phyloP scores from a whole-genome alignment of 92 coral and sea anemone genomes.

The Heliopora coerulea region DNA sequence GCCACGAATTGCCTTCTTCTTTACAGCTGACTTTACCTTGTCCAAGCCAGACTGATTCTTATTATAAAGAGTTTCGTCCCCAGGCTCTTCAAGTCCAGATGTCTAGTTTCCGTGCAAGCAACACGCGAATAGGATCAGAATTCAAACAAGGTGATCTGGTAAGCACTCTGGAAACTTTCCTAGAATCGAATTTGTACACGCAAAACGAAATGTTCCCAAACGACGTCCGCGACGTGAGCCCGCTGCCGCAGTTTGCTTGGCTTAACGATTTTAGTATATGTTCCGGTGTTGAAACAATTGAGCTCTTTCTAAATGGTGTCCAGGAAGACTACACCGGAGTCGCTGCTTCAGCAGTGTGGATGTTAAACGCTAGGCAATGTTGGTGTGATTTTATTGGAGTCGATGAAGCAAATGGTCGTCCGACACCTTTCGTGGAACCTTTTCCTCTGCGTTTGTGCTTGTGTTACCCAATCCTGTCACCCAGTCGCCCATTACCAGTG shows the following conservation, averaged over 20 bases:
- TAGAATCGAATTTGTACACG: conserved; percentile 51
- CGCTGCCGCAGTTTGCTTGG: conserved; percentile 86
- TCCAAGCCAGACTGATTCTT: conserved; percentile 77
- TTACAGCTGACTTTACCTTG: conserved; percentile 80
- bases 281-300: conserved; percentile 55
- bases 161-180: conserved; percentile 47
- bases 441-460: conserved; percentile 85
- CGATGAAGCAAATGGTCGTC: conserved; percentile 68
- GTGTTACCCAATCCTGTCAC: conserved; percentile 71
- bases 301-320: conserved; percentile 60
- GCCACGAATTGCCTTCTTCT: background rate
- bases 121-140: conserved; percentile 80
- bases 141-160: conserved; percentile 85
- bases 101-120: conserved; percentile 80
- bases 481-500: conserved; percentile 15
- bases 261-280: conserved; percentile 79
- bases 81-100: conserved; percentile 92
- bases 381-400: conserved; percentile 94
- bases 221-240: conserved; percentile 62
- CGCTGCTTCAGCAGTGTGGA: conserved; percentile 72
- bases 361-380: conserved; percentile 73
- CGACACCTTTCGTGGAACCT: conserved; percentile 87
- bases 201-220: conserved; percentile 70
- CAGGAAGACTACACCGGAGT: conserved; percentile 41
- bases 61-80: conserved; percentile 81